These are phyloP conservation scores for Eupithecia subumbrata DNA, from an alignment of 2,888 invertebrate genomes.

Conservation along the genomic window DNA sequence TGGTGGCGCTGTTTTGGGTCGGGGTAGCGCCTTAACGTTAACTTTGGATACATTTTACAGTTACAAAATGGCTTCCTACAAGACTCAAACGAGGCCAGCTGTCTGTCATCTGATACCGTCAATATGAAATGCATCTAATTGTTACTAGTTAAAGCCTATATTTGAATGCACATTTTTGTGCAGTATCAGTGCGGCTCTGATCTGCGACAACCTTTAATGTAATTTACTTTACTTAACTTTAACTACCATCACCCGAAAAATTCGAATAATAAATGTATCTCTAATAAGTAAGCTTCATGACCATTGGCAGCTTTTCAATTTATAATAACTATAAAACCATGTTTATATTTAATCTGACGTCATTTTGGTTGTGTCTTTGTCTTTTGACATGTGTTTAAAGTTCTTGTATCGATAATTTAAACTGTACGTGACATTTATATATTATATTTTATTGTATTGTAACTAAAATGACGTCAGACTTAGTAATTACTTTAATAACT, in stretches of 20 bases:
- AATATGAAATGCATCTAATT: too few species aligned
- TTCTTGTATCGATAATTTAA: not conserved
- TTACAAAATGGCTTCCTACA: too few species aligned
- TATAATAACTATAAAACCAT: not conserved
- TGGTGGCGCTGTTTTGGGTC: too few species aligned
- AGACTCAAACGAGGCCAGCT: too few species aligned
- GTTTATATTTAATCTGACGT: not conserved
- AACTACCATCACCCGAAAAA: not conserved
- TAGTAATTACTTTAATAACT: not conserved
- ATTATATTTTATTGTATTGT: not conserved
- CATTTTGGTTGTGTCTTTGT: not conserved
- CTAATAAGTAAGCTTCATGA: not conserved
- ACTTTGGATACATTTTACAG: too few species aligned
- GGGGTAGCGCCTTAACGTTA: too few species aligned
- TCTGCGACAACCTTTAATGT: not conserved
- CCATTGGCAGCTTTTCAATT: not conserved
- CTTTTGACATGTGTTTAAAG: not conserved
- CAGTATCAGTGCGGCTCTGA: too few species aligned
- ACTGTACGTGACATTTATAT: not conserved
- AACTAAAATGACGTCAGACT: not conserved
- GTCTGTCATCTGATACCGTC: too few species aligned
- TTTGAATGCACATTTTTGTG: too few species aligned
- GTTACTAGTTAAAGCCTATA: too few species aligned
- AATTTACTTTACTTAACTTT: not conserved
- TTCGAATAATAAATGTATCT: not conserved